A percentile compares a stretch with the other conserved stretches of the same genome.
phyloP scores from a whole-genome alignment of 2,797 vertebrate species.

The Aeoliscus strigatus region DNA sequence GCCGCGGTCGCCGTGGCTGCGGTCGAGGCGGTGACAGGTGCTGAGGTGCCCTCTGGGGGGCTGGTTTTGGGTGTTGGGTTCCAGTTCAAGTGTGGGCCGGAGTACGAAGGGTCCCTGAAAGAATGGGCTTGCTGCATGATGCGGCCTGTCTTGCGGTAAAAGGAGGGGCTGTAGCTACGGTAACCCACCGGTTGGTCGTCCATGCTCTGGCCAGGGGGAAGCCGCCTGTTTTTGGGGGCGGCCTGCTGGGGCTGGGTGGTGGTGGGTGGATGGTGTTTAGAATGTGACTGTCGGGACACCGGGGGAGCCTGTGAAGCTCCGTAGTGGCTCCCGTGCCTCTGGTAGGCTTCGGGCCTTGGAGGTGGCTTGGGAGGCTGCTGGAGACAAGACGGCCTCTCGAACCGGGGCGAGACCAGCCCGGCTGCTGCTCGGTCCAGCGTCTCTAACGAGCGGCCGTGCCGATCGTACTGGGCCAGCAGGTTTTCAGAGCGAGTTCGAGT shows the following conservation, averaged over 20 bases:
- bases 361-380: slow-evolving; percentile 63
- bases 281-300: slow-evolving; percentile 40
- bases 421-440: slow-evolving; percentile 75
- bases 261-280: slow-evolving; percentile 50
- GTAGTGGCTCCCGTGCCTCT: slow-evolving; percentile 54
- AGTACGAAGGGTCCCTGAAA: slow-evolving; percentile 88
- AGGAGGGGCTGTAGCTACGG: slow-evolving; percentile 95
- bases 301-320: slow-evolving; percentile 29
- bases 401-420: slow-evolving; percentile 70
- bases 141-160: slow-evolving; percentile 90
- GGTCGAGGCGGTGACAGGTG: slow-evolving; percentile 28
- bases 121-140: slow-evolving; percentile 87
- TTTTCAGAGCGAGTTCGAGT: slow-evolving; percentile 82
- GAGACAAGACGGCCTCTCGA: slow-evolving; percentile 70
- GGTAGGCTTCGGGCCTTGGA: slow-evolving; percentile 63
- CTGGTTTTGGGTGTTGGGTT: slow-evolving; percentile 69
- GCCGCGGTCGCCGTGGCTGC: slow-evolving; percentile 29
- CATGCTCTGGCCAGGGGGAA: slow-evolving; percentile 74
- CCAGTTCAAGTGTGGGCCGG: slow-evolving; percentile 80
- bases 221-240: slow-evolving; percentile 56
- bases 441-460: slow-evolving; percentile 83
- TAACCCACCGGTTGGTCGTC: slow-evolving; percentile 91
- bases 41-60: slow-evolving; percentile 58
- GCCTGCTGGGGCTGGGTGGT: slow-evolving; percentile 52
- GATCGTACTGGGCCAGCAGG: slow-evolving; percentile 72